phyloP scores from a whole-genome alignment of 37 sponge, comb jelly and placozoan genomes.

The Diacarnus erythraeanus region DNA sequence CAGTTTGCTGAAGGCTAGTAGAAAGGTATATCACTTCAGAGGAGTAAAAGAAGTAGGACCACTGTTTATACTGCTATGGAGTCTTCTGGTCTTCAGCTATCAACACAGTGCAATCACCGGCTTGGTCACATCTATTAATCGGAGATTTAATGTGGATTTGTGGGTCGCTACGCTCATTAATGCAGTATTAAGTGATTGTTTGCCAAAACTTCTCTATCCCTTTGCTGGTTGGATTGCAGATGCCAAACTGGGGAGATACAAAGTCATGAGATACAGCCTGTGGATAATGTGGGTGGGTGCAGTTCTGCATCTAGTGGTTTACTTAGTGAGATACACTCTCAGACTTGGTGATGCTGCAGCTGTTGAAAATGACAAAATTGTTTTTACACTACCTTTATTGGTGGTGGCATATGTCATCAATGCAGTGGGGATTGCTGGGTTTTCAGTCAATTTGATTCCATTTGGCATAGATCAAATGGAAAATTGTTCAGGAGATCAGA shows the following conservation, averaged over 20 bases:
- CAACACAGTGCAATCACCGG: slow-evolving; percentile 8
- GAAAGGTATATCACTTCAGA: neutral
- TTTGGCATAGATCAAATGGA: slow-evolving; percentile 66
- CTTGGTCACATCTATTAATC: neutral
- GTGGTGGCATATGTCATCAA: slow-evolving; percentile 29
- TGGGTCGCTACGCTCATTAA: neutral
- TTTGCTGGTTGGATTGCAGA: slow-evolving; percentile 69
- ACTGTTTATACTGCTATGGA: slow-evolving; percentile 29
- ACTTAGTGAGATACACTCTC: neutral
- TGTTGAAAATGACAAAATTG: neutral
- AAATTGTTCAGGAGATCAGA: slow-evolving; percentile 42
- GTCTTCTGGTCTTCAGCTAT: slow-evolving; percentile 49
- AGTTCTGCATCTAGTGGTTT: neutral
- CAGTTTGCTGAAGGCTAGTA: too few relatives aligned
- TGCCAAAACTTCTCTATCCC: slow-evolving; percentile 39
- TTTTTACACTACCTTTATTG: neutral
- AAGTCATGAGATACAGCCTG: slow-evolving; percentile 37
- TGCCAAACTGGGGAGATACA: slow-evolving; percentile 43
- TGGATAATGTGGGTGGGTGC: slow-evolving; percentile 46
- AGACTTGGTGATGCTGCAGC: neutral
- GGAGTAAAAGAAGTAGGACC: neutral
- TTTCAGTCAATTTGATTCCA: slow-evolving; percentile 38
- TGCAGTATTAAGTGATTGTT: neutral
- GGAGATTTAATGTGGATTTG: neutral
- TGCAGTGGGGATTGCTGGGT: slow-evolving; percentile 52